phyloP scores from a whole-genome alignment of 2,888 invertebrate genomes.

The Rugalucina vietnamica region DNA sequence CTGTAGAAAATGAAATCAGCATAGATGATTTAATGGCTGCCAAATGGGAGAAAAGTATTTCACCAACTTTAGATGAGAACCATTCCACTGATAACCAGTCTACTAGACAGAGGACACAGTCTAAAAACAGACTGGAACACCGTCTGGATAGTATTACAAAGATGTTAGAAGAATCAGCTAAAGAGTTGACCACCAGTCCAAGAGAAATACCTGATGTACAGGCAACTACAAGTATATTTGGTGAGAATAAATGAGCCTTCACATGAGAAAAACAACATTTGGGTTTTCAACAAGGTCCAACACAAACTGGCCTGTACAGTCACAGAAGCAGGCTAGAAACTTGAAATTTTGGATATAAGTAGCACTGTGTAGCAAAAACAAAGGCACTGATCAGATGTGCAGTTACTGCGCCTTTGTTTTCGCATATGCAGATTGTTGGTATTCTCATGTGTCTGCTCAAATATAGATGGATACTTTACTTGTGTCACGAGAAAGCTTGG shows the following conservation, averaged over 20 bases:
- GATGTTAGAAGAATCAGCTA: constrained; percentile 77
- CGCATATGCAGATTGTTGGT: no score
- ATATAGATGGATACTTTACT: no score
- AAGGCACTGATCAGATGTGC: no score
- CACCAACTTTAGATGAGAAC: neutral
- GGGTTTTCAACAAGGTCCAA: no score
- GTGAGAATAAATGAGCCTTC: constrained; percentile 66
- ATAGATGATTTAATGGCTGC: constrained; percentile 63
- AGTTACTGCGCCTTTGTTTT: no score
- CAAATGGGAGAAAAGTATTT: constrained; percentile 20
- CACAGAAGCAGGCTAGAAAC: no score
- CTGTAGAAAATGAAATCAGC: constrained; percentile 56
- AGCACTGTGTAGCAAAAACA: no score
- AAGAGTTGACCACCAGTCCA: constrained; percentile 53
- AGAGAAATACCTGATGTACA: constrained; percentile 13
- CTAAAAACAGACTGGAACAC: constrained; percentile 66
- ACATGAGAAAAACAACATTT: no score
- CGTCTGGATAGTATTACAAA: constrained; percentile 78
- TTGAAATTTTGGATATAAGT: no score
- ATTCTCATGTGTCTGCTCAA: neutral
- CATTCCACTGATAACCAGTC: neutral
- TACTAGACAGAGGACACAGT: neutral
- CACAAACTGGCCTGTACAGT: no score
- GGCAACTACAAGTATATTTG: constrained; percentile 68
- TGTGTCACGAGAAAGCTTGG: no score